phyloP scores from a whole-genome alignment of 2,113 vertebrate genomes.

The Chroicocephalus ridibundus region DNA sequence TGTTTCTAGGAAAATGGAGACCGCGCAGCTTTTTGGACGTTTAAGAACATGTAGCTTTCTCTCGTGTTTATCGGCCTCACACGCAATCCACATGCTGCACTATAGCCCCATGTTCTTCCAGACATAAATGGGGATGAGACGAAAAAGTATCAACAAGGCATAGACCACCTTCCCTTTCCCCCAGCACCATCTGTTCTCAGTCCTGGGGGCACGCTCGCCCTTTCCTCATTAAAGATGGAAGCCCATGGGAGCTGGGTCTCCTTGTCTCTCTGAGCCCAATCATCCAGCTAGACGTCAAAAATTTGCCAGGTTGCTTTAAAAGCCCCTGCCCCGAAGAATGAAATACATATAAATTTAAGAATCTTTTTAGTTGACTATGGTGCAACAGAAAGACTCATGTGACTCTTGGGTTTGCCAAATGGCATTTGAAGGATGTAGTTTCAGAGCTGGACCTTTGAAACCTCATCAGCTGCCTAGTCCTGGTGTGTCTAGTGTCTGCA shows the following conservation, averaged over 20 bases:
- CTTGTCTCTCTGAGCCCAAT: background rate
- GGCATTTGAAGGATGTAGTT: background rate
- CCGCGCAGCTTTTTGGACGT: rapidly evolving
- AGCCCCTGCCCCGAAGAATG: background rate
- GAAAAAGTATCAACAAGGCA: background rate
- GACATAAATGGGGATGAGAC: background rate
- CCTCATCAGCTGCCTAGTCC: background rate
- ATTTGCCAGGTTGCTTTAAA: background rate
- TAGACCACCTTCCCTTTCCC: background rate
- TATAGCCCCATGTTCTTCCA: background rate
- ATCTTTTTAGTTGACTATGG: background rate
- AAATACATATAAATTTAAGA: background rate
- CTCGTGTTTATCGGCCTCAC: background rate
- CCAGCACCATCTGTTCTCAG: background rate
- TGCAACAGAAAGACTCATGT: background rate
- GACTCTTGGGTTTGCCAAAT: background rate
- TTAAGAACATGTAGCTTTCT: background rate
- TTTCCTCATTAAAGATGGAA: background rate
- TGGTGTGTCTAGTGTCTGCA: background rate
- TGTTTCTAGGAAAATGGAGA: background rate
- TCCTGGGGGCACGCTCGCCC: background rate
- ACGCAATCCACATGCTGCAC: background rate
- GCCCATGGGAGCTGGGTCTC: background rate
- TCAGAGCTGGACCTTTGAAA: background rate
- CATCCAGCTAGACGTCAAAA: background rate